phyloP scores from a whole-genome alignment of 2,113 vertebrate species.

The Apodemus sylvaticus region DNA sequence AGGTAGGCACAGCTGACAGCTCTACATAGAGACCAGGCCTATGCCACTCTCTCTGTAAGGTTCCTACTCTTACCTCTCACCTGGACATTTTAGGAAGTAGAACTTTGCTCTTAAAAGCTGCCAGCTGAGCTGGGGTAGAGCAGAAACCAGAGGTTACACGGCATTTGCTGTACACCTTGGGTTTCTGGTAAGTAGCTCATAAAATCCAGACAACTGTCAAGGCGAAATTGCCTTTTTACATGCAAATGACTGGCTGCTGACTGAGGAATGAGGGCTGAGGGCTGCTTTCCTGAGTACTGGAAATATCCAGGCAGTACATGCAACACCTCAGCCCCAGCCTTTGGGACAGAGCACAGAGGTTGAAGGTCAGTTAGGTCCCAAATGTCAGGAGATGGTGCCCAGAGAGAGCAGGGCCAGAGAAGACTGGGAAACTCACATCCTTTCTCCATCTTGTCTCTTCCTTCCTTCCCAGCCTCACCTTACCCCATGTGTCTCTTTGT shows the following conservation, averaged over 20 bases:
- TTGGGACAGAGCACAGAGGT: not conserved
- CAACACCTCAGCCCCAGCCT: not conserved
- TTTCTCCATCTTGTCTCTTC: not conserved
- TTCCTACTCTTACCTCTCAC: not conserved
- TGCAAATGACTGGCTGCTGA: not conserved
- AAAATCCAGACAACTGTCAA: not conserved
- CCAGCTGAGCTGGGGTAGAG: not conserved
- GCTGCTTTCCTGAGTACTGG: not conserved
- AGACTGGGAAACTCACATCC: not conserved
- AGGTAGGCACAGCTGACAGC: rapidly evolving
- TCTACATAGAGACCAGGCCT: rapidly evolving
- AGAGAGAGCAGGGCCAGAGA: not conserved
- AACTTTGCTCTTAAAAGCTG: not conserved
- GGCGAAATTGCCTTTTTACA: not conserved
- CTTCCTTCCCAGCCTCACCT: no score
- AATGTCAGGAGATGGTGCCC: not conserved
- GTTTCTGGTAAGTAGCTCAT: not conserved
- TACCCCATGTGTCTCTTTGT: not conserved
- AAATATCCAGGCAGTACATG: not conserved
- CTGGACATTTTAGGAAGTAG: not conserved
- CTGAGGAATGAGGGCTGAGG: no score
- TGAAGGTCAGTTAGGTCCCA: rapidly evolving
- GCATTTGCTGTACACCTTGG: not conserved
- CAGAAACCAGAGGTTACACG: no score
- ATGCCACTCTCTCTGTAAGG: not conserved